Evolutionary conservation across 1,140 invertebrate genomes (phyloP), one percentile per base, ranked within the genome.

Genomic region (Campodea augens): DNA sequence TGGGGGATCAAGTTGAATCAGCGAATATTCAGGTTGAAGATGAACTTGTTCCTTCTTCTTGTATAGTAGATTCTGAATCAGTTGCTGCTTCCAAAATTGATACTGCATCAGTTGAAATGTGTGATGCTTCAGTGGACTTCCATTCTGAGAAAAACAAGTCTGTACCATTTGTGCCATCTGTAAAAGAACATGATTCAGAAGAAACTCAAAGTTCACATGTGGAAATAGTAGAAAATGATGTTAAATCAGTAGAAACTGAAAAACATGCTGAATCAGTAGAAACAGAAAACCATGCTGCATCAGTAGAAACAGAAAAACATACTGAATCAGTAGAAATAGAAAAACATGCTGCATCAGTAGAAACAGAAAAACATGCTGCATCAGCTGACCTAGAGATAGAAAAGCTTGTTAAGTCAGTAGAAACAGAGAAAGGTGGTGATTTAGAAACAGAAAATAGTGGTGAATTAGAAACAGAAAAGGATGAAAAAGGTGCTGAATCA

Each of bases 321-420:
- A 19, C 15, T 3, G 36, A 18, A 4, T 18, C 15, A 37, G 36
- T 37, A 3, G 36, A 37, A 37, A 19, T 18, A 4, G 20, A 37
- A 37, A 19, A 37, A 3, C n/a, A 18, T 37, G 15, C 15, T 19
- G 20, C 15, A 3, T 18, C 15, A 19, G 2, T 18, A 4, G 36
- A 37, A 10, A 19, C 15, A 4, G 36, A 10, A 18, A 37, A 37
- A 4, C 15, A 37, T 37, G 10, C 36, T 10, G n/a, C 27, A 10
- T 10, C 27, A 7, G n/a, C 27, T 7, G 36, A 37, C 3, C 4
- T 37, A 37, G 20, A 22, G 13, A 48, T 37, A 27, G 41, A 18
- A 3, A 25, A 49, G 52, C 43, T 50, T 57, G 55, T 55, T 58
- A 43, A 48, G 37, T 20, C 47, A 38, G 25, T 29, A 23, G 42